Base-by-base conservation (phyloP, 1,140 invertebrate species). In the Drosophila bifasciata region DNA sequence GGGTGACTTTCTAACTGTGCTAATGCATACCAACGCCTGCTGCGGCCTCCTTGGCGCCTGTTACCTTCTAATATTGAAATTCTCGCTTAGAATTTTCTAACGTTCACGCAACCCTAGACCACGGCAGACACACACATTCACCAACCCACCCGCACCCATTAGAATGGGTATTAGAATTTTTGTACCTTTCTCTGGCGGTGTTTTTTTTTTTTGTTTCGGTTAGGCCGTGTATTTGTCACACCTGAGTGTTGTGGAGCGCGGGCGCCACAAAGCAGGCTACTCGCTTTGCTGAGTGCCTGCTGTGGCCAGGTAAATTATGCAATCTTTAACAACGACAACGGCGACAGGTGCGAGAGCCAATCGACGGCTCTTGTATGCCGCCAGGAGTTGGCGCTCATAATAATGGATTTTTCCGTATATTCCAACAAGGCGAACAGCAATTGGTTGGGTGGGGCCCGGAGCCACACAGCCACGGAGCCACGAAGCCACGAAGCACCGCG, bases 1-100 rank as follows among this genome's bases (percentile, higher is more conserved):
- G 21, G 40, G 45, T 36, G 5, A 7, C 28, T 32, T 15, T 32
- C 40, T 28, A 55, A 81, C 58, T 86, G 81, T 75, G 81, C 81
- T 86, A 86, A 86, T 86, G 78, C 81, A 70, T 64, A 71, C 60
- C 78, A 67, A 68, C 59, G 61, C 73, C 45, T 81, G 41, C 74
- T 89, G 50, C 7, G 7, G 4, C 13, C 1, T 74, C 43, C 53
- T 91, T 60, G 39, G 53, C 75, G 72, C 90, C 90, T 84, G 76
- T 44, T 74, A 48, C 51, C 80, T 91, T 91, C 90, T 91, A 91
- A 91, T 91, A 88, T 81, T 77, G 68, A 89, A 90, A 90, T 90
- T 90, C 89, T 79, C 84, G 78, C 71, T 86, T 91, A 91, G 89
- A 91, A 91, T 73, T 77, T 89, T 90, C 89, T 90, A 90, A 90